Evolutionary conservation across 2,113 vertebrate genomes (phyloP).

Genomic region (Hemiscyllium ocellatum): DNA sequence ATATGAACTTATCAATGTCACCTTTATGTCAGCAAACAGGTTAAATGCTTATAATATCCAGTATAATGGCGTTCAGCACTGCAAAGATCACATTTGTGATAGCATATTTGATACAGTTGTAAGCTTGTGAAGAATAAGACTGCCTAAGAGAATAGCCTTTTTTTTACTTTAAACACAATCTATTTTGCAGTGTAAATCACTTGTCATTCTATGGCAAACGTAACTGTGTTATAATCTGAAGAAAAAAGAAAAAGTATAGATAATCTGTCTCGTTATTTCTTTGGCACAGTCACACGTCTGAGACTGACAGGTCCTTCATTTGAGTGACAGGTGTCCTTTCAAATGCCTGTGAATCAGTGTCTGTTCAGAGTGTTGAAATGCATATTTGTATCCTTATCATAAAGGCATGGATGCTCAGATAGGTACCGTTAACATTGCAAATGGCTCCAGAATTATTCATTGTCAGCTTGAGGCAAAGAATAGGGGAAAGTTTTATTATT

Average conservation of each 20-base stretch:
- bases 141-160: conserved; percentile 72
- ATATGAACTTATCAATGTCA: conserved; percentile 72
- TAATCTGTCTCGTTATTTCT: conserved; percentile 91
- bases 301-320: conserved; percentile 95
- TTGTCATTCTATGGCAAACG: conserved; percentile 87
- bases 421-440: conserved; percentile 99
- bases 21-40: conserved; percentile 74
- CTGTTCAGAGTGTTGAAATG: conserved; percentile 99
- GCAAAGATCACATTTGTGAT: conserved; percentile 78
- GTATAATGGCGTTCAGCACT: conserved; percentile 65
- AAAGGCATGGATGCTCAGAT: conserved; percentile 99
- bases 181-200: conserved; percentile 90
- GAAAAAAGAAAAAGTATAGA: conserved; percentile 77
- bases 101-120: conserved; percentile 80
- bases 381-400: conserved; percentile 99
- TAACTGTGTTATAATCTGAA: conserved; percentile 79
- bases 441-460: conserved; percentile 99
- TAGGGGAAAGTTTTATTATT: conserved; percentile 98
- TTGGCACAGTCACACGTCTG: conserved; percentile 71
- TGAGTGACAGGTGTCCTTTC: conserved; percentile 99
- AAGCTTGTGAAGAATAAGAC: conserved; percentile 73
- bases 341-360: conserved; percentile 87
- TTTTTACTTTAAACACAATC: conserved; percentile 72
- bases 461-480: conserved; percentile 81
- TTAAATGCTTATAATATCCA: conserved; percentile 64